Evolutionary conservation across 2,888 invertebrate species (phyloP), one percentile per base, ranked within the genome.

Genomic region (Drosophila acutilabella): DNA sequence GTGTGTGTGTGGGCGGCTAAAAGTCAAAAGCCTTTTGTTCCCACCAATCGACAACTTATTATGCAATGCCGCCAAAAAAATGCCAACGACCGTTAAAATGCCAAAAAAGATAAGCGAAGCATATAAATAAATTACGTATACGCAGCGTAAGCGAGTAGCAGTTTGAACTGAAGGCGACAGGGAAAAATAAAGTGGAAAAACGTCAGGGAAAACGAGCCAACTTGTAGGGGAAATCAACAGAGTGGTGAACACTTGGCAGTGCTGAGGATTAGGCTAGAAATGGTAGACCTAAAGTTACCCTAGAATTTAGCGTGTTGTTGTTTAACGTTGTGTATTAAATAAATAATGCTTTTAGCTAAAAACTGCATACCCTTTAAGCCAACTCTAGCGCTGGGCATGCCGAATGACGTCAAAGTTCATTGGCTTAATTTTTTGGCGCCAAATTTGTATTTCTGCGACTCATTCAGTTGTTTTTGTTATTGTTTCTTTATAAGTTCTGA

Each of bases 101-200:
- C 45, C 23, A 36, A 48, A 5, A 5, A 13, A 56, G 69, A 79
- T 72, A 79, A 79, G 42, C 52, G 33, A 47, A 44, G 16, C 42
- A 45, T 47, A 59, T 57, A 75, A 67, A 64, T 67, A 75, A 66
- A 77, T 80, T 67, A 77, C 73, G 78, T 76, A 80, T 77, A 77
- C 80, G 74, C 71, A 18, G 51, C 51, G 51, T 44, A 20, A 42
- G 11, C 54, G 42, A 30, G 26, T 10, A 26, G 38, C 2, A 5
- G 47, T 11, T 10, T 2, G n/a, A 5, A 14, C 40, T 60, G 54
- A 14, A 23, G 38, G 14, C 41, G 36, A 33, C 16, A 20, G 2
- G 36, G n/a, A n/a, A 36, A 33, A 33, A 33, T 3, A 13, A 26
- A 11, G 33, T n/a, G 30, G 26, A 1, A 2, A 8, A 2, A 10